These are phyloP conservation scores for Xyrauchen texanus DNA, from an alignment of 2,113 vertebrate species.

Conservation along the genomic window DNA sequence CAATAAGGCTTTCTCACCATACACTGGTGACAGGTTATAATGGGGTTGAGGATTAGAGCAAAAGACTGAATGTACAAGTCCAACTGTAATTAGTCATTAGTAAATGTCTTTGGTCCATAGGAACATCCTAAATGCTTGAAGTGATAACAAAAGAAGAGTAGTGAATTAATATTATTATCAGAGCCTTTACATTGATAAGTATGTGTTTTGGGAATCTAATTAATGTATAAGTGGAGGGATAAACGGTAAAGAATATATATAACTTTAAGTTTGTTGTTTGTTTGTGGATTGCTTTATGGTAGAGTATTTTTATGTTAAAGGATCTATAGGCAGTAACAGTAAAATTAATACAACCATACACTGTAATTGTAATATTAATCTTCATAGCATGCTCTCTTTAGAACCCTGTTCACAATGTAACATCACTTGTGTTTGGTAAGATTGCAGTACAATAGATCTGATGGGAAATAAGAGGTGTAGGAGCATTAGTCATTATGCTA, in stretches of 20 bases:
- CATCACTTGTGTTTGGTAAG: constrained; percentile 14
- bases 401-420: neutral
- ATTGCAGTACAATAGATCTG: neutral
- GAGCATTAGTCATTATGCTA: constrained; percentile 1
- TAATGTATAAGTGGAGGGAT: no score
- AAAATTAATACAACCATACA: neutral
- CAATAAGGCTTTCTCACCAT: constrained; percentile 10
- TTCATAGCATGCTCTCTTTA: constrained; percentile 5
- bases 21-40: neutral
- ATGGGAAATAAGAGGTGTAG: constrained; percentile 5
- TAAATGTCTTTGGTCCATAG: constrained; percentile 30
- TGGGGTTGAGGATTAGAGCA: neutral
- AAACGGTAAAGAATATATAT: no score
- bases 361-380: neutral
- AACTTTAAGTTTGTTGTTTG: no score
- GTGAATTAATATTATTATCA: neutral
- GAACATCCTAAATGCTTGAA: constrained; percentile 6
- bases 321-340: no score
- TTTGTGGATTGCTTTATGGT: no score
- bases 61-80: neutral
- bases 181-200: neutral
- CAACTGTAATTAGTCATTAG: neutral
- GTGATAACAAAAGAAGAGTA: neutral
- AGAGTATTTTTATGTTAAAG: no score
- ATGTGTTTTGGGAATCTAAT: neutral